Percentiles rank a stretch among this genome's conserved stretches.
These are phyloP conservation scores for Heliconius nattereri DNA, from an alignment of 1,140 invertebrate species.

Conservation along the genomic window DNA sequence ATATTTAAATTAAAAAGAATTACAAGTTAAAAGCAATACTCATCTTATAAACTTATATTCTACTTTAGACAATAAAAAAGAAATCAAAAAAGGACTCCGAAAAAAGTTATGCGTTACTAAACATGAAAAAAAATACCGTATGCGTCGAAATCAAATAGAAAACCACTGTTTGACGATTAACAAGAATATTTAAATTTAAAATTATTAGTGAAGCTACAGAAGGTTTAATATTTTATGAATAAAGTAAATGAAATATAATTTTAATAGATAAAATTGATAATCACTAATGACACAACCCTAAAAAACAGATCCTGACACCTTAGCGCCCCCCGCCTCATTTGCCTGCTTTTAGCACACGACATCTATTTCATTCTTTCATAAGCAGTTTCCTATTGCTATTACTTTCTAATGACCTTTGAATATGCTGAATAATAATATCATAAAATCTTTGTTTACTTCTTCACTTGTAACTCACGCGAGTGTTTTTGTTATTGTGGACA, in stretches of 20 bases:
- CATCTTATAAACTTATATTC: too few species aligned
- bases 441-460: constrained; percentile 80
- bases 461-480: constrained; percentile 67
- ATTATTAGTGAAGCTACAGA: too few species aligned
- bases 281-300: not conserved
- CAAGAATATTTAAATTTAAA: too few species aligned
- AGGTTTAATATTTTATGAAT: too few species aligned
- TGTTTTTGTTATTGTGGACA: constrained; percentile 79
- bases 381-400: constrained; percentile 46
- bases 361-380: constrained; percentile 52
- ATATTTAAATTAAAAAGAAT: too few species aligned
- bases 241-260: not conserved
- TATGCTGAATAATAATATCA: constrained; percentile 78
- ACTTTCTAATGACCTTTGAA: constrained; percentile 75
- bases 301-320: constrained; percentile 37
- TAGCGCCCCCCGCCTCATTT: constrained; percentile 45
- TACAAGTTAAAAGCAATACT: too few species aligned
- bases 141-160: too few species aligned
- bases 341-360: constrained; percentile 47
- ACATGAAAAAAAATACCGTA: too few species aligned
- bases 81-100: too few species aligned
- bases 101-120: too few species aligned
- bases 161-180: too few species aligned
- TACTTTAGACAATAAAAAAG: too few species aligned
- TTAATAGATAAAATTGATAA: not conserved